Evolutionary conservation across 2,113 vertebrate genomes (phyloP).

Genomic region (Cavia aperea): DNA sequence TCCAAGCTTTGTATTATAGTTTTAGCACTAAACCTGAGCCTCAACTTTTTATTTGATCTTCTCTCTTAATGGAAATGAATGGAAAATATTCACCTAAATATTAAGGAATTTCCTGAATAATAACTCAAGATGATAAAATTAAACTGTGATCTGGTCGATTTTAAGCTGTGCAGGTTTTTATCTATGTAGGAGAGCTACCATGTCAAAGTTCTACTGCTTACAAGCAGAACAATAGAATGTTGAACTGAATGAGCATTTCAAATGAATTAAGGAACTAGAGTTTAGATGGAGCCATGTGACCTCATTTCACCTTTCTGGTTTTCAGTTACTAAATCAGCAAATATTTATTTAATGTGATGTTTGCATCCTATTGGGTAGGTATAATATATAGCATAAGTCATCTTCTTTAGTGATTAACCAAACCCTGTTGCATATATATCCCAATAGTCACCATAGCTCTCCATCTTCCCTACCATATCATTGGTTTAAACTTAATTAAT

Average conservation of each 20-base stretch:
- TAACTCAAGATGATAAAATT: not conserved
- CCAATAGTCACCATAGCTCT: not conserved
- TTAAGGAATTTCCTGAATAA: not conserved
- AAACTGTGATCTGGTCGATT: not conserved
- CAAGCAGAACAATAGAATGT: not conserved
- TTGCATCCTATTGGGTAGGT: not conserved
- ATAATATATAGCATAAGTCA: not conserved
- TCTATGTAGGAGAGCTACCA: not conserved
- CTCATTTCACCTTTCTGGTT: not conserved
- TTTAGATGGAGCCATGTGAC: not conserved
- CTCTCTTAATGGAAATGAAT: not conserved
- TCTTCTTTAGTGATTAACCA: not conserved
- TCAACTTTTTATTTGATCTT: not conserved
- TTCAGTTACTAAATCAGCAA: not conserved
- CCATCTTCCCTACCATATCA: not conserved
- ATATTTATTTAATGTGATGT: not conserved
- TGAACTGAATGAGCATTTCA: not conserved
- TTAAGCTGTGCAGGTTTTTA: not conserved
- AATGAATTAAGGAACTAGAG: not conserved
- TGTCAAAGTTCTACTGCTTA: not conserved
- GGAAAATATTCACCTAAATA: not conserved
- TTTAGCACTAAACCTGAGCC: not conserved
- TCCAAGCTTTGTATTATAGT: not conserved
- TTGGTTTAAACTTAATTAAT: not conserved
- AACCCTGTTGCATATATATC: not conserved